Evolutionary conservation across 2,113 vertebrate genomes (phyloP).

Genomic region (Lota lota): DNA sequence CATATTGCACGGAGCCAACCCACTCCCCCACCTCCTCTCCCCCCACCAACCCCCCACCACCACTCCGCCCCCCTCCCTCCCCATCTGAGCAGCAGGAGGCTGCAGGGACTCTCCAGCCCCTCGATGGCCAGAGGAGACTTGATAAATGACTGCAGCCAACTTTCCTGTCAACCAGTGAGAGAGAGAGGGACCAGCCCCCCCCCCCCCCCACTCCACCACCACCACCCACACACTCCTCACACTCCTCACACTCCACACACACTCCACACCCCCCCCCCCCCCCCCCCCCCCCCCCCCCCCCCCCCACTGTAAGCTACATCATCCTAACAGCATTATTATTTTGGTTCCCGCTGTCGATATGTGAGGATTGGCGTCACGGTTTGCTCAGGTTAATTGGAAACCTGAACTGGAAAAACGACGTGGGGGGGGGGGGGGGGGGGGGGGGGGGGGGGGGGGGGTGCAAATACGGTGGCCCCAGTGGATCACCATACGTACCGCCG

Average conservation of each 20-base stretch:
- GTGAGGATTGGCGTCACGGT: conserved; percentile 64
- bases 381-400: conserved; percentile 75
- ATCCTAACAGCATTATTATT: conserved; percentile 70
- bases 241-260: conserved; percentile 20
- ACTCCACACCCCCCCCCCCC: not conserved
- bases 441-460: conserved; percentile 55
- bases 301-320: conserved; percentile 65
- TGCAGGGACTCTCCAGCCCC: conserved; percentile 58
- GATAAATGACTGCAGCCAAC: conserved; percentile 78
- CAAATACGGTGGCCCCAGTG: conserved; percentile 59
- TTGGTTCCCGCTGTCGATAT: conserved; percentile 68
- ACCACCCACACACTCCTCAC: conserved; percentile 14
- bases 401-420: conserved; percentile 70
- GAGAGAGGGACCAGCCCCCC: conserved; percentile 54
- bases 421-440: conserved; percentile 55
- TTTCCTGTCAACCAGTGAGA: conserved; percentile 70
- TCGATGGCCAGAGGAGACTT: conserved; percentile 71
- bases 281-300: conserved; percentile 34
- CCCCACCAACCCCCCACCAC: no score
- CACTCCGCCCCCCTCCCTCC: no score
- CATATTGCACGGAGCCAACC: conserved; percentile 61
- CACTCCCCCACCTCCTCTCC: no score
- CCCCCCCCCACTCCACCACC: conserved; percentile 31
- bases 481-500: conserved; percentile 45
- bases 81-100: conserved; percentile 71